phyloP scores from a whole-genome alignment of 2,113 vertebrate genomes.

The Ictalurus punctatus region DNA sequence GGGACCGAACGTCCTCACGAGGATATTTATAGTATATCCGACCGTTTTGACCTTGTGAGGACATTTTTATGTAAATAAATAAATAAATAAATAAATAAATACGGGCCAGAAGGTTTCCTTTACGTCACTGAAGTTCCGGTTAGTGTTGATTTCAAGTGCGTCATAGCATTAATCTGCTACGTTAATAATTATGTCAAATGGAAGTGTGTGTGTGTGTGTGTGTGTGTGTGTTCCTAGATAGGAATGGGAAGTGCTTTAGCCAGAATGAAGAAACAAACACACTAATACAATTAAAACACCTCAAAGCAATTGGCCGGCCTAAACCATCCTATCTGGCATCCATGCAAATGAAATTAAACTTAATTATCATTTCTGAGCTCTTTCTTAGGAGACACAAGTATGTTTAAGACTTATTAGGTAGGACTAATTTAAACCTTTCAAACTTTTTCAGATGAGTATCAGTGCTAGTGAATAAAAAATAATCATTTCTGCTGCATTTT shows the following conservation, averaged over 20 bases:
- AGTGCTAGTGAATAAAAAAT: neutral
- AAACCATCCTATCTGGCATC: slow-evolving; percentile 1
- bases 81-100: no score
- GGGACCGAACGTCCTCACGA: neutral
- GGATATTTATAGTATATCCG: neutral
- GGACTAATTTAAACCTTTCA: neutral
- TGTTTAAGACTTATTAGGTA: neutral
- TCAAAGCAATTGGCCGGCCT: neutral
- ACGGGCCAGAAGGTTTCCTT: neutral
- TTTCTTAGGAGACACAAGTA: neutral
- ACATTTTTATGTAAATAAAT: neutral
- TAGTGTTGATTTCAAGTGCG: neutral
- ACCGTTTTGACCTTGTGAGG: neutral
- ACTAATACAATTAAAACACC: slow-evolving; percentile 11
- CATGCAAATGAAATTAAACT: slow-evolving; percentile 32
- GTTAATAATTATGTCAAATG: neutral
- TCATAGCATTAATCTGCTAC: neutral
- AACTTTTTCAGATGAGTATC: neutral
- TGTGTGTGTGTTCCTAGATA: slow-evolving; percentile 9
- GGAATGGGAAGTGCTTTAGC: neutral
- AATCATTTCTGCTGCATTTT: neutral
- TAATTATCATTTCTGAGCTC: slow-evolving; percentile 22
- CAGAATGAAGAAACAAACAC: slow-evolving; percentile 32
- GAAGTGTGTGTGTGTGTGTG: neutral
- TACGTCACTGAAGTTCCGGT: neutral